Base-by-base conservation (phyloP, 2,113 vertebrate species). In the Aphyosemion australe region DNA sequence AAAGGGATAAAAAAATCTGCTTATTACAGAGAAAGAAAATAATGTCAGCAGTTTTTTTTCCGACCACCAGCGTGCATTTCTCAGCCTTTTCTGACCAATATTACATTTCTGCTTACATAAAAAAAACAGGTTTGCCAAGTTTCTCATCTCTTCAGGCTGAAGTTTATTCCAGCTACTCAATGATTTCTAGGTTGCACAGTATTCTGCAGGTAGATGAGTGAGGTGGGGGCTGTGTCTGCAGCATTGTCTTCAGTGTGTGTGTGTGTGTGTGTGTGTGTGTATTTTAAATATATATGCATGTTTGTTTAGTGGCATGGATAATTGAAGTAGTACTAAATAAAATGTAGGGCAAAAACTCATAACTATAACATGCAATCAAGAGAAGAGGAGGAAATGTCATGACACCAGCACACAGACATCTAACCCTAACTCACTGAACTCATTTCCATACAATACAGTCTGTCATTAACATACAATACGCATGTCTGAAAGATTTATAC, bases 311-410 rank as follows among this genome's bases (percentile, higher is more conserved):
- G n/a, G 5, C 46, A 55, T 39, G 31, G 58, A 32, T 12, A 18
- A 12, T 74, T 74, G 69, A 85, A 70, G 78, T 78, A 73, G 50
- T 18, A 67, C 21, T 68, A 74, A 76, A 80, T 78, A 52, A 50
- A 26, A 75, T 43, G 39, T 34, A 79, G 57, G 19, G 48, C 48
- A 61, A 82, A 41, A 49, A 74, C 58, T 70, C 69, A 16, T 1
- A 79, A 42, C 66, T 50, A 65, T 79, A 41, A 54, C 32, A 45
- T 59, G 47, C 73, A 55, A 11, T 60, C 52, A 65, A 39, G 48
- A 43, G 66, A 64, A 39, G 34, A 47, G 46, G 61, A 79, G 62
- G 61, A 57, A 71, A 62, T 59, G 60, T 37, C 34, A 8, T 53
- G 73, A 73, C 70, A 78, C 12, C 16, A 16, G 11, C 43, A 56